phyloP scores from a whole-genome alignment of 2,797 vertebrate genomes.

The Scolopax rusticola region DNA sequence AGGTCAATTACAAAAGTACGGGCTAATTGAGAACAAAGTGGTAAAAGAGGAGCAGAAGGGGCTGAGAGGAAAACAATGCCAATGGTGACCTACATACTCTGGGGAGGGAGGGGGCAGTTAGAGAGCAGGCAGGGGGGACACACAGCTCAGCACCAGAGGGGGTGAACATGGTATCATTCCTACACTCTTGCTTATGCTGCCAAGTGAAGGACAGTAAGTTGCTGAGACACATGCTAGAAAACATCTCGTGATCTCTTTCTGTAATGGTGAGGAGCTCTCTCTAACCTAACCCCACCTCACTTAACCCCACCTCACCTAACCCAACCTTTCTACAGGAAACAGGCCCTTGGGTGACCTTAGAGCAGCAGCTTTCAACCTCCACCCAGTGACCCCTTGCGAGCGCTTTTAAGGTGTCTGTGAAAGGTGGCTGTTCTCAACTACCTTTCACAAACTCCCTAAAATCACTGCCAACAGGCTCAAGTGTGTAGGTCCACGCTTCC shows the following conservation, averaged over 20 bases:
- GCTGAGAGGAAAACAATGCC: constrained; percentile 26
- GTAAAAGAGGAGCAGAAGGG: neutral
- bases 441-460: neutral
- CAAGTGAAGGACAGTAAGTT: neutral
- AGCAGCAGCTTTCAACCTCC: neutral
- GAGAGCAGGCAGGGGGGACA: neutral
- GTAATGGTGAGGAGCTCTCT: neutral
- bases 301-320: neutral
- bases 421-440: neutral
- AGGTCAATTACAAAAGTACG: constrained; percentile 48
- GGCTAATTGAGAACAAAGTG: constrained; percentile 51
- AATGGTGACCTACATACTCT: constrained; percentile 43
- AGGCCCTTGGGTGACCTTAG: neutral
- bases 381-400: neutral
- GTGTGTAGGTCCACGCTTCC: neutral
- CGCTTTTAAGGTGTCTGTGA: neutral
- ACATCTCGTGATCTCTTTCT: neutral
- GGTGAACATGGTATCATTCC: neutral
- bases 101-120: neutral
- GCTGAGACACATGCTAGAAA: neutral
- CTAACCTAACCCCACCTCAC: neutral
- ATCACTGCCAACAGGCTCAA: neutral
- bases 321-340: neutral
- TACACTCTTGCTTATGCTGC: neutral
- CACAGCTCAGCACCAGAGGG: neutral